A percentile compares a stretch with the other conserved stretches of the same genome.
These are phyloP conservation scores for Drosophila subobscura DNA, from an alignment of 1,140 invertebrate genomes.

Conservation along the genomic window DNA sequence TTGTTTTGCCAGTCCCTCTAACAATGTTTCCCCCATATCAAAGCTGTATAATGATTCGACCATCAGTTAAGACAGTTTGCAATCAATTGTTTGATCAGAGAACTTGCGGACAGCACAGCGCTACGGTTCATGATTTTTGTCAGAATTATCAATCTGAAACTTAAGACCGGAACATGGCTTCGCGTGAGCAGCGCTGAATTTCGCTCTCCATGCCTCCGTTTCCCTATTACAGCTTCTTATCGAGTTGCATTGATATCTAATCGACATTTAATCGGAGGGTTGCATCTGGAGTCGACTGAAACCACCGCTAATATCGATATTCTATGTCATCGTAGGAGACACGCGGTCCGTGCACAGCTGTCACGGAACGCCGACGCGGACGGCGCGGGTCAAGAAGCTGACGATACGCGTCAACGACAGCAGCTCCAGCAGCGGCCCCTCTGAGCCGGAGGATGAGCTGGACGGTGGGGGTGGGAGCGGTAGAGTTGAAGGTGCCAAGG, in stretches of 20 bases:
- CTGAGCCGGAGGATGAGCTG: constrained; percentile 65
- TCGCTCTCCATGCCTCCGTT: constrained; percentile 11
- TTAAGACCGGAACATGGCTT: constrained; percentile 11
- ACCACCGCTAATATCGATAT: too few relatives aligned
- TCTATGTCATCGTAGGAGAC: constrained; percentile 30
- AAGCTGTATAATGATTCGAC: background rate
- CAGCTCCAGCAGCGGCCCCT: constrained; percentile 81
- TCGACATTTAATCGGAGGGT: too few relatives aligned
- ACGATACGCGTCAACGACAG: constrained; percentile 84
- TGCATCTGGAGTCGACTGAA: too few relatives aligned
- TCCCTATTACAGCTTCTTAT: constrained; percentile 30
- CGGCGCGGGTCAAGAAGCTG: constrained; percentile 71
- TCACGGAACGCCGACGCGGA: constrained; percentile 70
- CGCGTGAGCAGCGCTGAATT: background rate
- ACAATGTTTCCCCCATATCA: background rate
- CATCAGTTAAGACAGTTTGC: background rate
- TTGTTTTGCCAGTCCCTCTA: too few relatives aligned
- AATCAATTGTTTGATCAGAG: background rate
- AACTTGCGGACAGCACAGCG: too few relatives aligned
- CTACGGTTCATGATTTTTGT: too few relatives aligned
- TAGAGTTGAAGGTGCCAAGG: background rate
- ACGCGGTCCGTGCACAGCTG: constrained; percentile 70
- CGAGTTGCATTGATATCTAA: background rate
- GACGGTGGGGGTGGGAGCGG: constrained; percentile 19
- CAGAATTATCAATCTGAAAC: background rate